Conservation (phyloP, 2,888 invertebrate genomes). For the Cerceris rybyensis region DNA sequence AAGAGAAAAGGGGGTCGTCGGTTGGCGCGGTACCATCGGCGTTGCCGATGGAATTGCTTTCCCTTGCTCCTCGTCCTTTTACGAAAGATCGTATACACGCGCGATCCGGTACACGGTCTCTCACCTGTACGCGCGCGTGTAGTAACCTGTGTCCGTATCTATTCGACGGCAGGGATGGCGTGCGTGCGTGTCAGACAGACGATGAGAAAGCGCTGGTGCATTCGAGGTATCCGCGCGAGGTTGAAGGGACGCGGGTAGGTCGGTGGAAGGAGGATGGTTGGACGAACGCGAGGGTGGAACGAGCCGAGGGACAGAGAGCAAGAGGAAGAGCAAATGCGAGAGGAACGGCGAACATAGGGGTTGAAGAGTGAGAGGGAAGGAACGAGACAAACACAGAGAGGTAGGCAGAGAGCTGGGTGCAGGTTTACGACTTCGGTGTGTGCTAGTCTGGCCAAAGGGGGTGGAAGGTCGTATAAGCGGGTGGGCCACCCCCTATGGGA, state of each 20-base stretch:
- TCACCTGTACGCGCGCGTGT: constrained; percentile 25
- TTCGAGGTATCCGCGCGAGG: constrained; percentile 68
- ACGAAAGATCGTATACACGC: constrained; percentile 58
- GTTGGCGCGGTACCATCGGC: constrained; percentile 63
- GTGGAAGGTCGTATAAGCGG: constrained; percentile 77
- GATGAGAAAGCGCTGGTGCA: constrained; percentile 75
- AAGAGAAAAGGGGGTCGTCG: constrained; percentile 32
- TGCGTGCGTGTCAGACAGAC: constrained; percentile 76
- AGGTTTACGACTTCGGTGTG: constrained; percentile 74
- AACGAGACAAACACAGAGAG: constrained; percentile 47
- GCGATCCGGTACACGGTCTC: constrained; percentile 18
- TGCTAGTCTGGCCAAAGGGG: constrained; percentile 74
- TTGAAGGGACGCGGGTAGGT: constrained; percentile 57
- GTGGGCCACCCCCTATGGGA: constrained; percentile 60
- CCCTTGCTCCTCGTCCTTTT: constrained; percentile 55
- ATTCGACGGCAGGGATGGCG: constrained; percentile 66
- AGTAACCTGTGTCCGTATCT: constrained; percentile 50
- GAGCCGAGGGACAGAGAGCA: constrained; percentile 43
- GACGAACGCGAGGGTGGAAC: constrained; percentile 55
- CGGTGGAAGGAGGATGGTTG: constrained; percentile 63
- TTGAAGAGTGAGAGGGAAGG: constrained; percentile 33
- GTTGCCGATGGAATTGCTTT: constrained; percentile 69
- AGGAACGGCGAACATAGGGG: constrained; percentile 47
- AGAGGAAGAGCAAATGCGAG: constrained; percentile 43
- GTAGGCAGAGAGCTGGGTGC: constrained; percentile 63